Evolutionary conservation across 2,113 vertebrate species (phyloP).

Genomic region (Salvelinus namaycush): DNA sequence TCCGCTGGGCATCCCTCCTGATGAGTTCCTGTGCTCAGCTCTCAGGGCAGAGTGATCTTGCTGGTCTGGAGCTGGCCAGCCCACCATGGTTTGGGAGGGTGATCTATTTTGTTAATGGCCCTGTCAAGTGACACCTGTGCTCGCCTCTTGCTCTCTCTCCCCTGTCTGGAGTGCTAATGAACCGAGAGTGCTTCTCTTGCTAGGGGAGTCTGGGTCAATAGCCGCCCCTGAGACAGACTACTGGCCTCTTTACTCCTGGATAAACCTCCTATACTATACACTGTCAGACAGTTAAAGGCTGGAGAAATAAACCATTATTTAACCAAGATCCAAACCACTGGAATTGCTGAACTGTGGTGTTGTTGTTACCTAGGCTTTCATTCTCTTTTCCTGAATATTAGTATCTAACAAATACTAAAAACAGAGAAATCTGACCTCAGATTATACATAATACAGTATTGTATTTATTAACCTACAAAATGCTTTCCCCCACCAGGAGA

Average conservation of each 20-base stretch:
- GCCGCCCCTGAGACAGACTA: conserved; percentile 53
- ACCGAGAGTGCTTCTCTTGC: conserved; percentile 52
- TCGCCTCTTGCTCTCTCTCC: conserved; percentile 60
- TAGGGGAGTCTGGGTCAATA: conserved; percentile 63
- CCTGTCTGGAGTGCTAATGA: conserved; percentile 79
- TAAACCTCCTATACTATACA: conserved; percentile 38
- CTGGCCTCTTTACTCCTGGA: conserved; percentile 19
- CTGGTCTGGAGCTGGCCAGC: conserved; percentile 62
- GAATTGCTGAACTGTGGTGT: conserved; percentile 14
- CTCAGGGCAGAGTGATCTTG: conserved; percentile 69
- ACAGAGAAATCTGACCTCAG: conserved; percentile 36
- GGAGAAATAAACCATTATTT: conserved; percentile 51
- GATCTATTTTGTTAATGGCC: conserved; percentile 79
- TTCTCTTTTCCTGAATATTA: conserved; percentile 41
- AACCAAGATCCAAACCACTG: conserved; percentile 22
- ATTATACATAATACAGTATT: conserved; percentile 32
- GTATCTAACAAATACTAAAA: conserved; percentile 30
- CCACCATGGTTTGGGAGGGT: conserved; percentile 63
- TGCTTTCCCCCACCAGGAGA: conserved; percentile 35
- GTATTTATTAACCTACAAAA: conserved; percentile 32
- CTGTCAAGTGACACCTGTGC: conserved; percentile 82
- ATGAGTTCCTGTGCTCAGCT: conserved; percentile 23
- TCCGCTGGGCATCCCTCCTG: conserved; percentile 31
- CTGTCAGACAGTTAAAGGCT: conserved; percentile 55
- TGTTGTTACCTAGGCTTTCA: too few species aligned